Conservation (phyloP, 2,113 vertebrate species). For the Triplophysa rosa region DNA sequence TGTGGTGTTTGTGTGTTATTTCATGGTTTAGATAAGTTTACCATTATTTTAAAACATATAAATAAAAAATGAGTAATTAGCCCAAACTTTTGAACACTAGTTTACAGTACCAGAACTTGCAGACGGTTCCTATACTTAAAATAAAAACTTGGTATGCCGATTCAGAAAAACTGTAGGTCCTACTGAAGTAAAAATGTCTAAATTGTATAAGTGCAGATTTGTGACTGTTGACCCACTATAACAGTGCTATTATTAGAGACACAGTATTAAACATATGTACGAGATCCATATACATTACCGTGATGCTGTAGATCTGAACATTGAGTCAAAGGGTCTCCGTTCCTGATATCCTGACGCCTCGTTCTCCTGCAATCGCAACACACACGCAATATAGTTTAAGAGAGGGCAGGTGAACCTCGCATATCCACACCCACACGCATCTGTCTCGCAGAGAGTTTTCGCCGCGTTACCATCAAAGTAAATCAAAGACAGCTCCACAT, state of each 20-base stretch:
- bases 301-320: constrained; percentile 94
- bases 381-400: constrained; percentile 33
- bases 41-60: too few species aligned
- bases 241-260: neutral
- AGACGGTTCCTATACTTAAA: too few species aligned
- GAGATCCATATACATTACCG: constrained; percentile 69
- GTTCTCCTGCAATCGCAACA: constrained; percentile 81
- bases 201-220: neutral
- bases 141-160: too few species aligned
- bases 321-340: constrained; percentile 95
- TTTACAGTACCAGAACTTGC: too few species aligned
- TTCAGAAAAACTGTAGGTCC: too few species aligned
- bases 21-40: too few species aligned
- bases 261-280: neutral
- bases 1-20: too few species aligned
- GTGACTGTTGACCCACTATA: neutral
- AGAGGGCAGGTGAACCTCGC: neutral
- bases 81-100: too few species aligned
- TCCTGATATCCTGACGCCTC: constrained; percentile 93
- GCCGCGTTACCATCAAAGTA: neutral
- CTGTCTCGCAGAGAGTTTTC: constrained; percentile 13
- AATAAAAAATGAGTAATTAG: too few species aligned
- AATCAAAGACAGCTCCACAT: constrained; percentile 6
- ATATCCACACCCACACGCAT: constrained; percentile 9
- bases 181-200: too few species aligned